Conservation (phyloP, 2,797 vertebrate genomes). For the Leucoraja ocellata region DNA sequence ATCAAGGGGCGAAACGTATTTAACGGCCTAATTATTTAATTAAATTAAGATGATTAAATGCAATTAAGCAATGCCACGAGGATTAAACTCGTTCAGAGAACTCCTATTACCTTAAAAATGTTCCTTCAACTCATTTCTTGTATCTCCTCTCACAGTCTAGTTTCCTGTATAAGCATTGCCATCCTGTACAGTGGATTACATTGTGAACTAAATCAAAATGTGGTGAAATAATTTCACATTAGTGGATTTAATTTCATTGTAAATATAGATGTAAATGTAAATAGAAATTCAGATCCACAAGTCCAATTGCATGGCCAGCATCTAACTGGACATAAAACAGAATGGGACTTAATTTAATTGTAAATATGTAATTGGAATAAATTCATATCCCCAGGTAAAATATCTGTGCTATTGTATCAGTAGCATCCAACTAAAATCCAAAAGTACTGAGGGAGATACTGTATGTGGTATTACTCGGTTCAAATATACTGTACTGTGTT, state of each 20-base stretch:
- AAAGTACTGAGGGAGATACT: not conserved
- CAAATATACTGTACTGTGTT: too few relatives aligned
- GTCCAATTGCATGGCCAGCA: not conserved
- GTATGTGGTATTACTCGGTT: not conserved
- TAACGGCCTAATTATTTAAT: not conserved
- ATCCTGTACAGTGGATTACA: not conserved
- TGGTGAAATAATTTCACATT: not conserved
- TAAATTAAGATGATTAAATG: not conserved
- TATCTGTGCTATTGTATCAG: not conserved
- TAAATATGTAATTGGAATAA: constrained; percentile 27
- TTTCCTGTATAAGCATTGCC: not conserved
- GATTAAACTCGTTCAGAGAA: not conserved
- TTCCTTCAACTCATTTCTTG: not conserved
- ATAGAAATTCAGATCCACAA: constrained; percentile 1
- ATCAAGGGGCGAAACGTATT: not conserved
- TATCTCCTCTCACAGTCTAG: not conserved
- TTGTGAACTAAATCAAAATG: not conserved
- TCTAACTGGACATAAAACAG: too few relatives aligned
- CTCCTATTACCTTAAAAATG: not conserved
- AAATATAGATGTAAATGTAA: constrained; percentile 13
- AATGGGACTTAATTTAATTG: not conserved
- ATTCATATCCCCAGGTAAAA: not conserved
- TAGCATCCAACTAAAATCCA: not conserved
- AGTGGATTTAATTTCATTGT: not conserved
- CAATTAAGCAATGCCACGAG: not conserved